Conservation (phyloP, 2,888 invertebrate genomes). For the Beris morrisii region DNA sequence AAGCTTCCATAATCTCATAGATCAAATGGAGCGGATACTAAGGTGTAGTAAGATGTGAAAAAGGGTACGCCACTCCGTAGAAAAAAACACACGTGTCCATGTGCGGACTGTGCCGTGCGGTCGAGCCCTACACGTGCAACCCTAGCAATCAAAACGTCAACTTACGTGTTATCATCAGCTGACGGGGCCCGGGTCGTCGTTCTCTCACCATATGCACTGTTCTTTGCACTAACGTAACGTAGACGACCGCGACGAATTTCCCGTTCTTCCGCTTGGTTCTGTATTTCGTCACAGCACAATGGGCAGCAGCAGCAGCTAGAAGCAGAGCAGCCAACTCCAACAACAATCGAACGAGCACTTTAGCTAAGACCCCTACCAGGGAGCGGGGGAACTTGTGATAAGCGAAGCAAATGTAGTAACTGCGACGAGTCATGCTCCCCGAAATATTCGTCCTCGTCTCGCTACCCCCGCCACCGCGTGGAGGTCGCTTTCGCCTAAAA, state of each 20-base stretch:
- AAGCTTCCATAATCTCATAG: no score
- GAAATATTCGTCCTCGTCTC: neutral
- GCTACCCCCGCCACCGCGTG: slow-evolving; percentile 11
- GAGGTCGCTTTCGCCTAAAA: slow-evolving; percentile 21
- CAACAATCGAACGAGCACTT: neutral
- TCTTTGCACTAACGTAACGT: no score
- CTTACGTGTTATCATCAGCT: slow-evolving; percentile 23
- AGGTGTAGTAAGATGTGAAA: no score
- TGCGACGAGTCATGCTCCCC: slow-evolving; percentile 21
- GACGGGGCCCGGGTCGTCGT: slow-evolving; percentile 16
- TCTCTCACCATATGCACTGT: slow-evolving; percentile 1
- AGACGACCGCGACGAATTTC: slow-evolving; percentile 1
- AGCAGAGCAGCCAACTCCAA: neutral
- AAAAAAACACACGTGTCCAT: no score
- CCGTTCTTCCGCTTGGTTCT: slow-evolving; percentile 16
- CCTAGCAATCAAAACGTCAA: no score
- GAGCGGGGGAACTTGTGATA: slow-evolving; percentile 18
- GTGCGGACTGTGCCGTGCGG: no score
- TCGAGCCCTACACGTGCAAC: no score
- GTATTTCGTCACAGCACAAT: slow-evolving; percentile 20
- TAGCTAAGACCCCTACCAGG: neutral
- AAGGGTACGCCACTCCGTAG: no score
- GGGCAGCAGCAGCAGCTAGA: slow-evolving; percentile 19
- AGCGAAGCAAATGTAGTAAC: slow-evolving; percentile 6
- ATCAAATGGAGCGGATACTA: no score